Percentiles rank a stretch among this genome's conserved stretches.
phyloP scores from a whole-genome alignment of 1,140 invertebrate genomes.

The Pinna nobilis region DNA sequence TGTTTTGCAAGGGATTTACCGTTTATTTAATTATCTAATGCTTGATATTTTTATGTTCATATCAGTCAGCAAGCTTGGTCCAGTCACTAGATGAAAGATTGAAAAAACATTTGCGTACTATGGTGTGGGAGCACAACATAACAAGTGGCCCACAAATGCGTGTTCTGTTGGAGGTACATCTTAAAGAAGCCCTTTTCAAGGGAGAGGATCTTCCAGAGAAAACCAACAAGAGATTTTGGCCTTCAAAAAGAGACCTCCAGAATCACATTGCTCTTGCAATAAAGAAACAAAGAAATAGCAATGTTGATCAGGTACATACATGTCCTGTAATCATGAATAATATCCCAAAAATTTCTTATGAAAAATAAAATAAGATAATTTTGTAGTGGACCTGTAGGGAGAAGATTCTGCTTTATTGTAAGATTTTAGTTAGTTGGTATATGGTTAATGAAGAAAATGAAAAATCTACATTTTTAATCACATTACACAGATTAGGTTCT shows the following conservation, averaged over 20 bases:
- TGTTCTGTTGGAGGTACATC: constrained; percentile 17
- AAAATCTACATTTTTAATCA: too few relatives aligned
- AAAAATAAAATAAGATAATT: too few relatives aligned
- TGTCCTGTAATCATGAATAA: too few relatives aligned
- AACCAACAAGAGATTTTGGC: constrained; percentile 35
- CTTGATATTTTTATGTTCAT: too few relatives aligned
- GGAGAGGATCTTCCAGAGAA: constrained; percentile 7
- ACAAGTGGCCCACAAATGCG: constrained; percentile 14
- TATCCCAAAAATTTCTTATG: too few relatives aligned
- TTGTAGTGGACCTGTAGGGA: too few relatives aligned
- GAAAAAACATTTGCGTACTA: constrained; percentile 14
- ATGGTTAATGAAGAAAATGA: too few relatives aligned
- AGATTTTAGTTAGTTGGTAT: too few relatives aligned
- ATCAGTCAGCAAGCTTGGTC: constrained; percentile 22
- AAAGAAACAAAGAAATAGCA: constrained; percentile 22
- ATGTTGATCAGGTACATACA: constrained; percentile 39
- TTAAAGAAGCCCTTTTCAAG: constrained; percentile 19
- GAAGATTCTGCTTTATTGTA: too few relatives aligned
- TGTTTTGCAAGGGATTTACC: too few relatives aligned
- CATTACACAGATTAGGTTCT: too few relatives aligned
- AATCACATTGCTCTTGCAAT: constrained; percentile 23
- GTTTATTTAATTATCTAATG: too few relatives aligned
- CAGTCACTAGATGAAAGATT: constrained; percentile 22
- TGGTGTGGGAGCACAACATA: constrained; percentile 22
- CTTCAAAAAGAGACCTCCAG: constrained; percentile 20